Evolutionary conservation across 37 sponge, comb jelly and placozoan species (phyloP), one percentile per base, ranked within the genome.

Genomic region (Axinella damicornis): DNA sequence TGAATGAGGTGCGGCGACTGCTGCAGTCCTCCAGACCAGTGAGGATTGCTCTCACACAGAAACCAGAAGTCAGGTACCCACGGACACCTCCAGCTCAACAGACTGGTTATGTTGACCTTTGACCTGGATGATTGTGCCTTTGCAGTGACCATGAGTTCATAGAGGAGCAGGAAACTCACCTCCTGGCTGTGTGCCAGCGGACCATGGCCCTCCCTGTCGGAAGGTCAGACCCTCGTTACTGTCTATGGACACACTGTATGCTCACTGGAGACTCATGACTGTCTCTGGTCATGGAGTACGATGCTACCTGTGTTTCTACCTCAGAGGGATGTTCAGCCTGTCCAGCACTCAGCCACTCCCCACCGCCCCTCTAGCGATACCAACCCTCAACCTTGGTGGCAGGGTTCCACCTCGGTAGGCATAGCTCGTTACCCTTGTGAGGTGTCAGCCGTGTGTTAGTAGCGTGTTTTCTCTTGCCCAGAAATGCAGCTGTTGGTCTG

Each of bases 131-230:
- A 12, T 46, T 46, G 46, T 33, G 5, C 35, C 32, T 64, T 63
- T 56, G 30, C 46, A 93, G 94, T 85, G 98, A 97, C 77, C 95
- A 97, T 76, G 91, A 97, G 24, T 95, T 92, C 57, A 57, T 92
- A 22, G 91, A 96, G 61, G 72, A 78, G 37, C 95, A 96, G 72
- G 97, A 95, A 71, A 54, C 59, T 35, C 83, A 71, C 5, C 87
- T 99, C 9, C 82, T 95, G 21, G 36, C 63, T 31, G 32, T 93
- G 22, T 85, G 86, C 65, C 95, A 95, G 79, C 59, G 99, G 39
- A 96, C 99, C 19, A 92, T 99, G 91, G 87, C 97, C 18, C 89
- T 99, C 18, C 94, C 99, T 35, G 92, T 96, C 46, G 99, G 92
- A 9, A 87, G 96, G 96, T 89, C 36, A 34, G 78, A 21, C 28